phyloP scores from a whole-genome alignment of 2,797 vertebrate genomes.

The Ctenopoma multispine region DNA sequence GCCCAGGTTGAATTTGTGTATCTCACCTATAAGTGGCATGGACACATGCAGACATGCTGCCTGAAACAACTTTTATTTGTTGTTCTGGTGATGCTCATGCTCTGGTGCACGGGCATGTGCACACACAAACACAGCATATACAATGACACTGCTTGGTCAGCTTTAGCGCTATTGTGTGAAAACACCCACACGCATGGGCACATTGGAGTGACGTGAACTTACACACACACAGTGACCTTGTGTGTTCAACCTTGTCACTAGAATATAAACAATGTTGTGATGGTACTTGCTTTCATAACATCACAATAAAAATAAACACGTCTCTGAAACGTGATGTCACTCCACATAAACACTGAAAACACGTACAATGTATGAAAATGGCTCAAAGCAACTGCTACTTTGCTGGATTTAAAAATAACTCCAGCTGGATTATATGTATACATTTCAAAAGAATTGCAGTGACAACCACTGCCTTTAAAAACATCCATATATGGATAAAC shows the following conservation, averaged over 20 bases:
- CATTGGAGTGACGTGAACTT: constrained; percentile 5
- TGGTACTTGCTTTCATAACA: constrained; percentile 45
- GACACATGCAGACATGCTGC: constrained; percentile 40
- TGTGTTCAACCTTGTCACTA: constrained; percentile 52
- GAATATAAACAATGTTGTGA: constrained; percentile 37
- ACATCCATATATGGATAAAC: background rate
- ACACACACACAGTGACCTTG: constrained; percentile 44
- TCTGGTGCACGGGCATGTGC: constrained; percentile 17
- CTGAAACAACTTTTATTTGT: constrained; percentile 43
- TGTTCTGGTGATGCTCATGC: constrained; percentile 24
- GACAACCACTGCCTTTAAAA: background rate
- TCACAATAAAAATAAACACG: constrained; percentile 50
- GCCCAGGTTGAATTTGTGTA: constrained; percentile 28
- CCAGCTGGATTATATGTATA: background rate
- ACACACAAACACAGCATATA: constrained; percentile 8
- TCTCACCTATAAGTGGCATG: constrained; percentile 46
- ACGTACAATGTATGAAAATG: constrained; percentile 33
- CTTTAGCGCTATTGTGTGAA: constrained; percentile 34
- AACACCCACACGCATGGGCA: constrained; percentile 14
- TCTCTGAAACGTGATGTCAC: constrained; percentile 49
- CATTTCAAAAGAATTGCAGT: background rate
- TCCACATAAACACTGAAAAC: constrained; percentile 43
- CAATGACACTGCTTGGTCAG: constrained; percentile 61
- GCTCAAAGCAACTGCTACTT: constrained; percentile 37
- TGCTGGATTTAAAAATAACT: constrained; percentile 43